Conservation (phyloP, 2,888 invertebrate genomes). For the Melikaiella ostensackeni region DNA sequence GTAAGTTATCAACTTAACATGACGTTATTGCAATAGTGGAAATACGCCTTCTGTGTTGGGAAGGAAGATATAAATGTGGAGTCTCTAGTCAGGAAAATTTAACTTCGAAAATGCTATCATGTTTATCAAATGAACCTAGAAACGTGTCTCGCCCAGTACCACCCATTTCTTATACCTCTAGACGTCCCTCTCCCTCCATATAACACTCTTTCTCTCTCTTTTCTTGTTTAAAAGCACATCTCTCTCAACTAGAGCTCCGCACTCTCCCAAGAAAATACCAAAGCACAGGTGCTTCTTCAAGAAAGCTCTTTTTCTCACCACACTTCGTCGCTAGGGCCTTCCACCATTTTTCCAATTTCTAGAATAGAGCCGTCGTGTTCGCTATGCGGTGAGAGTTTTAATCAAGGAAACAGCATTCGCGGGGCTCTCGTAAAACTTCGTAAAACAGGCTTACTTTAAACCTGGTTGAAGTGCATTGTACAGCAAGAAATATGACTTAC, state of each 20-base stretch:
- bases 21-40: too few relatives aligned
- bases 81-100: neutral
- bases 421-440: constrained; percentile 55
- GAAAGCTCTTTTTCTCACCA: constrained; percentile 46
- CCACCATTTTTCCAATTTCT: constrained; percentile 59
- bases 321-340: constrained; percentile 48
- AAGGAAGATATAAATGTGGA: neutral
- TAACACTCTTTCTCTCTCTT: constrained; percentile 15
- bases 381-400: constrained; percentile 59
- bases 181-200: neutral
- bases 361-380: constrained; percentile 51
- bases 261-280: constrained; percentile 52
- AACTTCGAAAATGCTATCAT: constrained; percentile 45
- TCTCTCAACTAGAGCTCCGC: constrained; percentile 35
- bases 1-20: too few relatives aligned
- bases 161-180: constrained; percentile 41
- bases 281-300: constrained; percentile 57
- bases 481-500: constrained; percentile 15
- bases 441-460: constrained; percentile 31
- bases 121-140: constrained; percentile 55
- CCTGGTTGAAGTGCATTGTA: constrained; percentile 3
- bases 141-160: neutral
- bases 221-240: constrained; percentile 35
- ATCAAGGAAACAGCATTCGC: constrained; percentile 62
- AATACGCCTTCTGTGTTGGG: neutral